phyloP scores from a whole-genome alignment of 2,888 invertebrate species.

The Pterostichus madidus region DNA sequence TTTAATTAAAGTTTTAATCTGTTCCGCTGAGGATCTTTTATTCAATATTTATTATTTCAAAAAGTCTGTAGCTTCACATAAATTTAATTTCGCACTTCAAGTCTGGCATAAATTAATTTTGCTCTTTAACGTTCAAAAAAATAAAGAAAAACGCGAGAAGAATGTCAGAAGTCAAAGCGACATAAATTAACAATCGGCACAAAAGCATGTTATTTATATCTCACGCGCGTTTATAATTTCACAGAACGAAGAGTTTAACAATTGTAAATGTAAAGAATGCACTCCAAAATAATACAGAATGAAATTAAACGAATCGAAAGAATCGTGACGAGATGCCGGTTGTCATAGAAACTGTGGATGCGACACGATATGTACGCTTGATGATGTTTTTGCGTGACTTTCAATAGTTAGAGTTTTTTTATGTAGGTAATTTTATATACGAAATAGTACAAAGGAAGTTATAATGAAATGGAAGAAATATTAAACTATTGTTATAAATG shows the following conservation, averaged over 20 bases:
- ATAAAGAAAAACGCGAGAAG: no score
- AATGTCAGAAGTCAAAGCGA: no score
- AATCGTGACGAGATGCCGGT: not conserved
- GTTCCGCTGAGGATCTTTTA: no score
- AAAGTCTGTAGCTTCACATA: not conserved
- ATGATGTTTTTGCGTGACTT: slow-evolving; percentile 39
- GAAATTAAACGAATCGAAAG: slow-evolving; percentile 7
- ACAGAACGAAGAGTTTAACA: not conserved
- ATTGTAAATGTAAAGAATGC: not conserved
- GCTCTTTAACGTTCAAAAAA: not conserved
- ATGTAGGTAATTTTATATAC: not conserved
- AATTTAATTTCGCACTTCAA: not conserved
- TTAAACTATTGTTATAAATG: not conserved
- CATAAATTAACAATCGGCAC: no score
- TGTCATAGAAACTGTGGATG: slow-evolving; percentile 1
- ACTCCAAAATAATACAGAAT: not conserved
- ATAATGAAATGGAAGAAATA: not conserved
- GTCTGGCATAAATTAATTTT: not conserved
- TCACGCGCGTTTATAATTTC: not conserved
- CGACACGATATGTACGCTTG: slow-evolving; percentile 32
- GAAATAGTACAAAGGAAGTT: not conserved
- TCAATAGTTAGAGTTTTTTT: not conserved
- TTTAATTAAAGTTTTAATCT: no score
- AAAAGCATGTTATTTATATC: not conserved
- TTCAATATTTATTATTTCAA: slow-evolving; percentile 7